Percentiles rank a stretch among this genome's conserved stretches.
These are phyloP conservation scores for Amaurobius ferox DNA, from an alignment of 2,888 invertebrate genomes.

Conservation along the genomic window DNA sequence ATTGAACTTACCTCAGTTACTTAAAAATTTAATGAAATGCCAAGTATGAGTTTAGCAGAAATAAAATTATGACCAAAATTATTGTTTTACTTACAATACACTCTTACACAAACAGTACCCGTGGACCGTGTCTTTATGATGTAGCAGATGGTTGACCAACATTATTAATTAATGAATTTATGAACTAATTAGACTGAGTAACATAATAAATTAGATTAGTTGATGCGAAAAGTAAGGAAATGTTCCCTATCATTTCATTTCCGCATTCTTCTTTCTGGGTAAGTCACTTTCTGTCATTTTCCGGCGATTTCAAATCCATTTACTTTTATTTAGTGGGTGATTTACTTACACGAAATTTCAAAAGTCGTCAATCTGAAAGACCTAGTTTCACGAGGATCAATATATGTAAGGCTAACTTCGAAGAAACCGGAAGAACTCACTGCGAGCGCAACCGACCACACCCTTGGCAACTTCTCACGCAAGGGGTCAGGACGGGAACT, in stretches of 20 bases:
- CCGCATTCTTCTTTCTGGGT: background rate
- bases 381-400: slow-evolving; percentile 33
- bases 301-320: background rate
- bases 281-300: background rate
- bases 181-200: too few relatives aligned
- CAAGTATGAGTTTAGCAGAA: too few relatives aligned
- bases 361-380: slow-evolving; percentile 15
- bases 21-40: too few relatives aligned
- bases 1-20: too few relatives aligned
- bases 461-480: slow-evolving; percentile 17
- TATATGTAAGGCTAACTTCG: slow-evolving; percentile 20
- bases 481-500: background rate
- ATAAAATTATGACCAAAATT: too few relatives aligned
- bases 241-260: background rate
- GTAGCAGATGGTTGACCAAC: too few relatives aligned
- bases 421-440: slow-evolving; percentile 47
- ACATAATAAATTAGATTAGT: too few relatives aligned
- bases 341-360: background rate
- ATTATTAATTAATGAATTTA: too few relatives aligned
- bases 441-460: slow-evolving; percentile 50
- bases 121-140: too few relatives aligned
- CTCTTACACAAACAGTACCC: too few relatives aligned
- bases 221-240: background rate
- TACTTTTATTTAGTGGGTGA: background rate
- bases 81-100: too few relatives aligned